Conservation (phyloP, 2,888 invertebrate species). For the Ochropleura leucogaster region DNA sequence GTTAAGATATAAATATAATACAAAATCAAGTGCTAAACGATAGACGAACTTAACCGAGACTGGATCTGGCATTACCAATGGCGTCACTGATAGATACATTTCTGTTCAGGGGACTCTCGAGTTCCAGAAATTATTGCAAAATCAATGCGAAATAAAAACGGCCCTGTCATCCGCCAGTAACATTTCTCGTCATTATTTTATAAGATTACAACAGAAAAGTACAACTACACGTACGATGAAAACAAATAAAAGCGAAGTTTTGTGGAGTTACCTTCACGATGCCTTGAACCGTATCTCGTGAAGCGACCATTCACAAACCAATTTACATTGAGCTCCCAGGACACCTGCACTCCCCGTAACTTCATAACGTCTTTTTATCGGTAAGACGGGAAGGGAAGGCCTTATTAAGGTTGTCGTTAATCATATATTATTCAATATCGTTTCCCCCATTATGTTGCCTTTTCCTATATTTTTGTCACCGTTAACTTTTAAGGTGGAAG, state of each 20-base stretch:
- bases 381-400: conserved; percentile 17
- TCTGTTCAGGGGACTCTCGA: neutral
- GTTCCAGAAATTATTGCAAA: neutral
- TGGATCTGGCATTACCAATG: neutral
- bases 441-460: conserved; percentile 52
- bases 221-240: conserved; percentile 47
- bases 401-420: conserved; percentile 44
- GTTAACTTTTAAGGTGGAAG: conserved; percentile 48
- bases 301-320: conserved; percentile 37
- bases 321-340: conserved; percentile 48
- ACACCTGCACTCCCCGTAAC: neutral
- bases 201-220: conserved; percentile 59
- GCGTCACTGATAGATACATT: neutral
- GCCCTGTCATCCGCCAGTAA: conserved; percentile 2
- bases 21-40: too few relatives aligned
- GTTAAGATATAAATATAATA: too few relatives aligned
- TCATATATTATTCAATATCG: conserved; percentile 68
- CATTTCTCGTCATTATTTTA: conserved; percentile 51
- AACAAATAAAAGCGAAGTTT: conserved; percentile 67
- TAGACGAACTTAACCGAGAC: too few relatives aligned
- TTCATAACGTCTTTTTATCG: neutral
- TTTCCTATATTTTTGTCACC: conserved; percentile 54
- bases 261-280: conserved; percentile 48
- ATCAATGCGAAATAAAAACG: neutral
- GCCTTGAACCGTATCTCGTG: conserved; percentile 38